Percentiles rank a stretch among this genome's conserved stretches.
Evolutionary conservation across 2,888 invertebrate genomes (phyloP).

Genomic region (Heliconius cydno): DNA sequence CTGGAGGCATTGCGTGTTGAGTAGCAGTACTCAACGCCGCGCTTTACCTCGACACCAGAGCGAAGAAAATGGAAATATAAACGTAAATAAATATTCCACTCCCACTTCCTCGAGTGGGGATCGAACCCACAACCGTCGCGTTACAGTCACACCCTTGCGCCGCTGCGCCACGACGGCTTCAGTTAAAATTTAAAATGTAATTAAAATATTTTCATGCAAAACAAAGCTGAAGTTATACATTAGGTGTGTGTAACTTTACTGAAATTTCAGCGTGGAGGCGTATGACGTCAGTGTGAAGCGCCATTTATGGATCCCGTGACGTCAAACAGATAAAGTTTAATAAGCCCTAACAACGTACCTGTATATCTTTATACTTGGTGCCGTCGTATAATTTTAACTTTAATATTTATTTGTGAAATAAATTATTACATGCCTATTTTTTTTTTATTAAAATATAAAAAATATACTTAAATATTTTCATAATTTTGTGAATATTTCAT

Average conservation of each 20-base stretch:
- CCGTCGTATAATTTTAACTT: not conserved
- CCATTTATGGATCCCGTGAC: slow-evolving; percentile 44
- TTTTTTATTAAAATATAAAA: not conserved
- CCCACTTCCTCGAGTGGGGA: too few relatives aligned
- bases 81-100: too few relatives aligned
- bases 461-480: not conserved
- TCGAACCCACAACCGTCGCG: too few relatives aligned
- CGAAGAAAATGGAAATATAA: too few relatives aligned
- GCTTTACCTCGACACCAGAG: too few relatives aligned
- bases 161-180: too few relatives aligned
- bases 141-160: too few relatives aligned
- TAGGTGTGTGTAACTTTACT: not conserved
- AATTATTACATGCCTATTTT: not conserved
- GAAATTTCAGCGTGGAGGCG: slow-evolving; percentile 53
- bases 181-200: not conserved
- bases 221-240: not conserved
- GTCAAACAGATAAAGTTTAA: slow-evolving; percentile 38
- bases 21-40: too few relatives aligned
- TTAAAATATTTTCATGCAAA: not conserved
- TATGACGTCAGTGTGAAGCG: slow-evolving; percentile 57
- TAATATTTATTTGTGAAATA: not conserved
- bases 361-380: slow-evolving; percentile 20
- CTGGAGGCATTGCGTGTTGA: too few relatives aligned
- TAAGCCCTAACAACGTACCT: slow-evolving; percentile 7
- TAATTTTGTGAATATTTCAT: not conserved